These are phyloP conservation scores for Paracanthobrama guichenoti DNA, from an alignment of 2,113 vertebrate species.

Conservation along the genomic window DNA sequence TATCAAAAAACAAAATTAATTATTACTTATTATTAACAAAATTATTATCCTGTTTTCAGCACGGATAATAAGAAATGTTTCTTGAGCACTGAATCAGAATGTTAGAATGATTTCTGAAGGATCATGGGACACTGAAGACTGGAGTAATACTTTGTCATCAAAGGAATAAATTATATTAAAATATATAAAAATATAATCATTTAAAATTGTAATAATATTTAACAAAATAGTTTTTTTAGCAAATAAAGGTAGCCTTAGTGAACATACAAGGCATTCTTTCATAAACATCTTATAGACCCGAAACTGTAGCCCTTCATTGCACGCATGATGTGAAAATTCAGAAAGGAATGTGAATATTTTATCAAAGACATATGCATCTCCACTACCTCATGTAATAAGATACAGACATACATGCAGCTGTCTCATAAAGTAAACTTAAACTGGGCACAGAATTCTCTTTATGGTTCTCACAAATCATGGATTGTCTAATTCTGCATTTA, in stretches of 20 bases:
- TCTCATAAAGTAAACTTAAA: conserved; percentile 31
- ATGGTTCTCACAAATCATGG: conserved; percentile 35
- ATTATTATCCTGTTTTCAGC: neutral
- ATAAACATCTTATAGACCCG: neutral
- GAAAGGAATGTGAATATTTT: conserved; percentile 36
- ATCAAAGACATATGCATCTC: conserved; percentile 36
- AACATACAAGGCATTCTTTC: neutral
- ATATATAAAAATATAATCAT: neutral
- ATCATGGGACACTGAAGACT: neutral
- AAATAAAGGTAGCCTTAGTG: neutral
- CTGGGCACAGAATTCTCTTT: conserved; percentile 26
- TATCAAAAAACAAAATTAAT: neutral
- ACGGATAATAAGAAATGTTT: neutral
- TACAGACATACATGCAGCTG: conserved; percentile 35
- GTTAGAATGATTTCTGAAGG: neutral
- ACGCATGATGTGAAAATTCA: neutral
- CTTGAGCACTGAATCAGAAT: neutral
- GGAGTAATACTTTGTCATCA: neutral
- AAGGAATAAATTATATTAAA: neutral
- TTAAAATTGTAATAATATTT: neutral
- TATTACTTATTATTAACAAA: no score
- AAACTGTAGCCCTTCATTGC: neutral
- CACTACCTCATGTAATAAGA: conserved; percentile 35
- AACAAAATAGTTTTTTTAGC: neutral
- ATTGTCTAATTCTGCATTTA: conserved; percentile 17